Conservation (phyloP, 2,797 vertebrate genomes). For the Phrynocephalus guinanensis region DNA sequence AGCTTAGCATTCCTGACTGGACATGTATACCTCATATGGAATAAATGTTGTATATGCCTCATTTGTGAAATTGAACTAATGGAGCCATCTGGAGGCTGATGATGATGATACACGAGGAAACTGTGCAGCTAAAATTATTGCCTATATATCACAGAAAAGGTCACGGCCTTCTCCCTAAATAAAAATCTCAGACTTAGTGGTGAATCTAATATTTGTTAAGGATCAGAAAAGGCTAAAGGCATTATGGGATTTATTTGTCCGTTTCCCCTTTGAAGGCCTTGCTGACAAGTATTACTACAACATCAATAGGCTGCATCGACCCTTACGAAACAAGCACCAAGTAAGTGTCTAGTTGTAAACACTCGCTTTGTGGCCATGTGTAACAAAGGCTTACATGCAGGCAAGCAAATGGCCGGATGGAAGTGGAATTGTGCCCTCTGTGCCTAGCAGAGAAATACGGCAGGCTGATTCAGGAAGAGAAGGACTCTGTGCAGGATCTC, state of each 20-base stretch:
- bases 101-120: no score
- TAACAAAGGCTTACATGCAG: not conserved
- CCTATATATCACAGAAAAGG: not conserved
- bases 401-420: not conserved
- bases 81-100: not conserved
- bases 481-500: not conserved
- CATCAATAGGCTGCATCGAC: not conserved
- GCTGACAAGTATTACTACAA: not conserved
- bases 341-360: not conserved
- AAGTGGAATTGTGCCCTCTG: not conserved
- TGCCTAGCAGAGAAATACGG: not conserved
- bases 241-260: not conserved
- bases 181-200: not conserved
- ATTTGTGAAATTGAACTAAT: not conserved
- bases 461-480: not conserved
- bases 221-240: not conserved
- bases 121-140: not conserved
- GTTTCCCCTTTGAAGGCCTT: not conserved
- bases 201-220: not conserved
- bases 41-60: slow-evolving; percentile 17
- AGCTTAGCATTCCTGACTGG: not conserved
- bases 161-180: not conserved
- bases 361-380: not conserved
- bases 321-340: not conserved
- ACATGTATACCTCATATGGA: not conserved